Evolutionary conservation across 37 sponge, comb jelly and placozoan species (phyloP), one percentile per base, ranked within the genome.

Genomic region (Ephydatia muelleri): DNA sequence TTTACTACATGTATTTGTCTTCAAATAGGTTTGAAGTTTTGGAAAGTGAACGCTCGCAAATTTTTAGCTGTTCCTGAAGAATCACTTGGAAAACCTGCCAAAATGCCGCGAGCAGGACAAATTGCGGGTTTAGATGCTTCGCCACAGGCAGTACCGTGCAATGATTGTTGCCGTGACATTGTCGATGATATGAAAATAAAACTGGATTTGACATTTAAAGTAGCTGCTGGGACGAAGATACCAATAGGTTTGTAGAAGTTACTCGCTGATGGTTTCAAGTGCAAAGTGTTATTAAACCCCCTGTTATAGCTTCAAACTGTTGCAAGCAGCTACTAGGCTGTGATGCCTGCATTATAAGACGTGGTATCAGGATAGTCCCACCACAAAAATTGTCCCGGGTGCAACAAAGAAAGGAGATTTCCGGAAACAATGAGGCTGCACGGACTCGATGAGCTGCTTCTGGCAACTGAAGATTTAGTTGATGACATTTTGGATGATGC

Each of bases 241-340:
- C 76, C 76, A 26, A 36, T 38, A 21, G 76, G 76, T 36, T 36
- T 82, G 48, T 12, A 38, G 31, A 30, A 25, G 71, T 28, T 38
- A 8, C 47, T 82, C 29, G 28, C 33, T 22, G 73, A 68, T 25
- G 34, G 77, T 65, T 76, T 84, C 35, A 49, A 65, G 31, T 84
- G 85, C 35, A 76, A 76, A 66, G 76, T 84, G 21, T 84, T 25
- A 48, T 76, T n/a, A 34, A 38, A 6, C 85, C 85, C 14, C 85
- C 85, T 14, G 30, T 76, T 23, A 66, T 84, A 21, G 35, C 73
- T 14, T 73, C 70, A 14, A 47, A 73, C 35, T 83, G 83, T 28
- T 83, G 83, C 36, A 48, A 31, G 9, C 72, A 73, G 34, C 72
- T 83, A 32, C 23, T 83, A 1, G 83, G 83, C 5, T 83, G 74